Base-by-base conservation (phyloP, 2,888 invertebrate genomes). In the Spialia ferax region DNA sequence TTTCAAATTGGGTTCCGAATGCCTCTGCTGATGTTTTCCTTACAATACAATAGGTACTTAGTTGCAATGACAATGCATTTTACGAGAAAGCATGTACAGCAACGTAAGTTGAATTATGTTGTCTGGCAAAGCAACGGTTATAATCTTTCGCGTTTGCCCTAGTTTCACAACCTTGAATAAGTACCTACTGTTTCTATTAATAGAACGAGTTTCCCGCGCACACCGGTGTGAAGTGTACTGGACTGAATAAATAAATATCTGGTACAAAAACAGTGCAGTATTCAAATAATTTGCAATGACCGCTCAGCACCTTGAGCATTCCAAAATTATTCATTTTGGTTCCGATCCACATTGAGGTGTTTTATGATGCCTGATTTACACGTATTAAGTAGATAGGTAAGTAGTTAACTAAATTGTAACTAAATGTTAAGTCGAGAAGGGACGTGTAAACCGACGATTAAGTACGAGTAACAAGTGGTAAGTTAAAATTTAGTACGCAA, bases 111-210 rank as follows among this genome's bases (percentile, higher is more conserved):
- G 42, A 61, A 63, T 67, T 57, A 61, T 60, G 66, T 65, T 70
- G 82, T 79, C 70, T 71, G 70, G 70, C 70, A 68, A 55, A 55
- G 67, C 68, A 73, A 74, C 71, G 71, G 73, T 72, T 75, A 74
- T 75, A 77, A 79, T 78, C 74, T 86, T 85, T 82, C 80, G 81
- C 82, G 81, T 84, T 86, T 84, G 89, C 77, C 90, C 90, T 83
- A 89, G 89, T 87, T 91, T 82, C 79, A 73, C 83, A 88, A 88
- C 91, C 91, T 91, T 91, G 90, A 86, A 79, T 81, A 81, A 78
- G 82, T 86, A 67, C 85, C 80, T 75, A 76, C 75, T 78, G 84
- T 80, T 85, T 85, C 87, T 89, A 89, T 85, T 88, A 87, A 87
- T 88, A 81, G 76, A 82, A 81, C 80, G 81, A 79, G 82, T 82